phyloP scores from a whole-genome alignment of 2,888 invertebrate species.

The Lissocephala sabroskyi region DNA sequence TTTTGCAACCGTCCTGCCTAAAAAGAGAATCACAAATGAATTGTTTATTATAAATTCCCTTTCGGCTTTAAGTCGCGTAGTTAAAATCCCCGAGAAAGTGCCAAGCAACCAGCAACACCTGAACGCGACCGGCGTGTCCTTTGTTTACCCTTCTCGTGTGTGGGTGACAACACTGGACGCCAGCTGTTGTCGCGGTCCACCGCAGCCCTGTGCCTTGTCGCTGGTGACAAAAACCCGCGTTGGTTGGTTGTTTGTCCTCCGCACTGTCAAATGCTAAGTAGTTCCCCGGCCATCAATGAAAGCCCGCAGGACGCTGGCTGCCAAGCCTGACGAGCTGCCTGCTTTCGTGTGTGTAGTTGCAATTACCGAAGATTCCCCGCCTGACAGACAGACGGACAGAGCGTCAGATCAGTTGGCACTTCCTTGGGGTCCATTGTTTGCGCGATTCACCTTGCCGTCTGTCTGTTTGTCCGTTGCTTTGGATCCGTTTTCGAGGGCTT shows the following conservation, averaged over 20 bases:
- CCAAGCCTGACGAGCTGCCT: too few species aligned
- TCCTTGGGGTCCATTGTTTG: conserved; percentile 14
- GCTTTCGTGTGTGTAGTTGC: too few species aligned
- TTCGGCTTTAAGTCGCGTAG: conserved; percentile 39
- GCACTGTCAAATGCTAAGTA: neutral
- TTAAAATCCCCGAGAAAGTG: too few species aligned
- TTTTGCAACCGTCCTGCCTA: neutral
- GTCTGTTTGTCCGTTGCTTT: conserved; percentile 12
- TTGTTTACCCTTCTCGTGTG: conserved; percentile 14
- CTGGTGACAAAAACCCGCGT: conserved; percentile 13
- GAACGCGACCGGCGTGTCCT: conserved; percentile 21
- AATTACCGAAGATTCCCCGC: too few species aligned
- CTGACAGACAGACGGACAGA: conserved; percentile 18
- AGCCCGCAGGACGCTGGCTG: too few species aligned
- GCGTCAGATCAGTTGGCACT: neutral
- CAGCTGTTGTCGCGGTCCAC: neutral
- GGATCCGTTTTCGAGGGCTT: too few species aligned
- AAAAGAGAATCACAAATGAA: conserved; percentile 50
- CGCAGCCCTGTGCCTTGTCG: neutral
- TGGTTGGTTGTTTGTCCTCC: conserved; percentile 49
- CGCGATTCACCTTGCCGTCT: conserved; percentile 1
- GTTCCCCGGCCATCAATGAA: too few species aligned
- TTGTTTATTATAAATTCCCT: conserved; percentile 55
- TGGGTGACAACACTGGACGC: neutral
- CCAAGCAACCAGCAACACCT: conserved; percentile 24